Conservation (phyloP, 2,113 vertebrate genomes). For the Delphinus delphis region DNA sequence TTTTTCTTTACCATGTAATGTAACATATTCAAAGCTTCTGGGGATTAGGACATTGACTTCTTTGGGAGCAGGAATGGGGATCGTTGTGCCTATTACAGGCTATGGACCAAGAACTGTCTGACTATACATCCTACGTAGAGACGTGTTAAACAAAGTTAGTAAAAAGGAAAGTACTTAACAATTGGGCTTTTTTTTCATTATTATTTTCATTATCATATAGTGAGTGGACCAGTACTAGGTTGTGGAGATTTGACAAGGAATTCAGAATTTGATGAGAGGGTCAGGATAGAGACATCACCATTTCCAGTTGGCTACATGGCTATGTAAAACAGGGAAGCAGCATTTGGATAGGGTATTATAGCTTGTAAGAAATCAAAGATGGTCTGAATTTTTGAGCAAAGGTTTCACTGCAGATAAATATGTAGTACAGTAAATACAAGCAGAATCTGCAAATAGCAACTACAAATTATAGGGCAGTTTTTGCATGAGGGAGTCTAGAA, state of each 20-base stretch:
- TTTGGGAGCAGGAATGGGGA: not conserved
- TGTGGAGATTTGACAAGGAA: not conserved
- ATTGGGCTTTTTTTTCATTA: not conserved
- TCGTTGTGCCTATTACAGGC: not conserved
- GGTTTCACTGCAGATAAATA: not conserved
- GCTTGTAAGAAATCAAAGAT: not conserved
- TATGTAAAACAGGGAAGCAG: not conserved
- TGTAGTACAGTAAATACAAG: constrained; percentile 25
- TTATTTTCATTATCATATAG: not conserved
- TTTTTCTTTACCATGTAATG: not conserved
- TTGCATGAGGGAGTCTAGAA: not conserved
- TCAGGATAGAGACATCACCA: not conserved
- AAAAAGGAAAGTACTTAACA: not conserved
- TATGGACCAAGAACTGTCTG: not conserved
- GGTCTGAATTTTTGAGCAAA: not conserved
- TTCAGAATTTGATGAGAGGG: not conserved
- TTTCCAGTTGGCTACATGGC: not conserved
- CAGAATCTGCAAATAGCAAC: constrained; percentile 20
- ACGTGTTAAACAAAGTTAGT: not conserved
- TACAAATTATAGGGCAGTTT: not conserved
- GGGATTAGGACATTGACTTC: not conserved
- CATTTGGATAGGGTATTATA: not conserved
- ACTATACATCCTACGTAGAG: not conserved
- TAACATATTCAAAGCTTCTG: not conserved
- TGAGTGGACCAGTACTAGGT: not conserved